phyloP scores from a whole-genome alignment of 2,888 invertebrate species.

The Acleris cristana region DNA sequence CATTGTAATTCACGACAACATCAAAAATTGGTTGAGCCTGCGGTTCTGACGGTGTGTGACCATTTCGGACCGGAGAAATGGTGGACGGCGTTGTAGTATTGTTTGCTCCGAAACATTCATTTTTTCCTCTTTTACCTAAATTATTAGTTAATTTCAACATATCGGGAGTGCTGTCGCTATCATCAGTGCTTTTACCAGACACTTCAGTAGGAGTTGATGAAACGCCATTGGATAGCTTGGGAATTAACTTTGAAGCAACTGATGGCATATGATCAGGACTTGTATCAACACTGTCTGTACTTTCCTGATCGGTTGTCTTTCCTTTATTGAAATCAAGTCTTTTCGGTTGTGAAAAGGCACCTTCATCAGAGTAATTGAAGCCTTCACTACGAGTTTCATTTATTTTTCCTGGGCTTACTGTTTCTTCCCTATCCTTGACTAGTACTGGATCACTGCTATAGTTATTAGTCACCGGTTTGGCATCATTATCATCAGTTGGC shows the following conservation, averaged over 20 bases:
- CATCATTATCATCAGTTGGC: slow-evolving; percentile 57
- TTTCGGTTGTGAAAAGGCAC: slow-evolving; percentile 55
- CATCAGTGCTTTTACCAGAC: slow-evolving; percentile 51
- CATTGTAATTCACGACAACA: slow-evolving; percentile 72
- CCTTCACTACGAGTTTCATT: slow-evolving; percentile 65
- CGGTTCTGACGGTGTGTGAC: slow-evolving; percentile 68
- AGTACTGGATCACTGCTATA: slow-evolving; percentile 64
- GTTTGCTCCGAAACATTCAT: slow-evolving; percentile 69
- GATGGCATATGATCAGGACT: slow-evolving; percentile 69
- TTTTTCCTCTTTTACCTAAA: slow-evolving; percentile 64
- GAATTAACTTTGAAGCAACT: slow-evolving; percentile 71
- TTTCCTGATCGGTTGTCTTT: slow-evolving; percentile 73
- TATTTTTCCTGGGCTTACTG: slow-evolving; percentile 56
- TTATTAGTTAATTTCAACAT: slow-evolving; percentile 59
- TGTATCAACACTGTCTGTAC: slow-evolving; percentile 72
- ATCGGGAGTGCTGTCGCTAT: slow-evolving; percentile 73
- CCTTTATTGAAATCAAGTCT: slow-evolving; percentile 56
- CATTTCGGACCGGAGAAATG: slow-evolving; percentile 77
- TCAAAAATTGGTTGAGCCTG: slow-evolving; percentile 77
- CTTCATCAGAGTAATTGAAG: slow-evolving; percentile 61
- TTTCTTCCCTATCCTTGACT: slow-evolving; percentile 59
- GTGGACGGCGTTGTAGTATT: slow-evolving; percentile 78
- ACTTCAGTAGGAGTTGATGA: slow-evolving; percentile 75
- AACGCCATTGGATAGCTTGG: slow-evolving; percentile 77
- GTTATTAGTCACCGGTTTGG: slow-evolving; percentile 44